These are phyloP conservation scores for Eulemur mongoz DNA, from an alignment of 2,797 vertebrate species.

Conservation along the genomic window DNA sequence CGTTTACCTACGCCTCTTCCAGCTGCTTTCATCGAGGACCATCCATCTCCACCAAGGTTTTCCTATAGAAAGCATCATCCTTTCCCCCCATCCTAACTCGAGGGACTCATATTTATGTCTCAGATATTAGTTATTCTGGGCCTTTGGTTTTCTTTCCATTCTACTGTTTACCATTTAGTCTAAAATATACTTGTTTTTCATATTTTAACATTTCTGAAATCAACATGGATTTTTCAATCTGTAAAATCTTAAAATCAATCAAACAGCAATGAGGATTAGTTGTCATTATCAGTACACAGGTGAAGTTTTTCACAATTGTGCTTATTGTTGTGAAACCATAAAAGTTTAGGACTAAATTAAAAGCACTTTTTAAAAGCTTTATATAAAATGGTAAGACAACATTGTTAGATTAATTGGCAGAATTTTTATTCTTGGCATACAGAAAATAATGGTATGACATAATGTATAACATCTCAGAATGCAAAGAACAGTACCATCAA, in stretches of 20 bases:
- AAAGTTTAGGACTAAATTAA: background rate
- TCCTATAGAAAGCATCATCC: background rate
- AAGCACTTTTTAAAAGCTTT: background rate
- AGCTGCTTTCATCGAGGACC: background rate
- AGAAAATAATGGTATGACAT: background rate
- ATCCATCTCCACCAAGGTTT: background rate
- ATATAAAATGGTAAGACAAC: background rate
- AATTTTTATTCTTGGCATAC: background rate
- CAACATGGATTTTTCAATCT: background rate
- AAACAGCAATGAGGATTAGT: background rate
- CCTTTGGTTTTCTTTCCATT: background rate
- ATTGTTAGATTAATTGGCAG: background rate
- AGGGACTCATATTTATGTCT: background rate
- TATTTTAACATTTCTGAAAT: background rate
- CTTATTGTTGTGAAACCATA: background rate
- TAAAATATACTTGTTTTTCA: background rate
- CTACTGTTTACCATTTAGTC: background rate
- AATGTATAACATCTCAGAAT: background rate
- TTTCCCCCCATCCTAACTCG: background rate
- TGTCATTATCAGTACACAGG: background rate
- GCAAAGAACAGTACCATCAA: background rate
- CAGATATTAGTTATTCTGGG: background rate
- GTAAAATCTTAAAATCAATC: background rate
- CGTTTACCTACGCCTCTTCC: background rate
- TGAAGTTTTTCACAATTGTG: background rate